phyloP scores from a whole-genome alignment of 2,888 invertebrate species.

The Dermolepida albohirtum region DNA sequence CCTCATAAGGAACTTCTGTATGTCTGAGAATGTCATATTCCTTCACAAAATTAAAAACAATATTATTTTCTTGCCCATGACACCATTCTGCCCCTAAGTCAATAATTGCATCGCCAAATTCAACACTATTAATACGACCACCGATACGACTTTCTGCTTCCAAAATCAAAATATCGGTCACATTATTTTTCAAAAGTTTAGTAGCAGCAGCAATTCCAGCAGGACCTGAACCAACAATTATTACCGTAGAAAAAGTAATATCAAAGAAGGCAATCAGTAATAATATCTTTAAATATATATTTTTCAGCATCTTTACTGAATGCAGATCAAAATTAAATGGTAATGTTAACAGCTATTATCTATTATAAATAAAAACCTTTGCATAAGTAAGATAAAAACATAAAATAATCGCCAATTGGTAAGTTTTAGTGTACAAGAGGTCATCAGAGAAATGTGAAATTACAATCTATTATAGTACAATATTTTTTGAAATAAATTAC shows the following conservation, averaged over 20 bases:
- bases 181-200: constrained; percentile 64
- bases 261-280: not conserved
- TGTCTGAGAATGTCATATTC: constrained; percentile 53
- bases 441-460: constrained; percentile 2
- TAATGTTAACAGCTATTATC: not conserved
- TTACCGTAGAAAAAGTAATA: constrained; percentile 21
- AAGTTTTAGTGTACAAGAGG: constrained; percentile 20
- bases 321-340: not conserved
- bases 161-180: constrained; percentile 66
- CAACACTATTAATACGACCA: constrained; percentile 55
- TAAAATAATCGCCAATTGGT: not conserved
- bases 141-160: constrained; percentile 63
- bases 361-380: constrained; percentile 1
- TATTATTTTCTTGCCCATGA: constrained; percentile 61
- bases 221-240: constrained; percentile 72
- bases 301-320: constrained; percentile 5
- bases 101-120: constrained; percentile 51
- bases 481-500: not conserved
- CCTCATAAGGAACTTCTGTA: constrained; percentile 17
- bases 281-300: not conserved
- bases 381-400: constrained; percentile 7
- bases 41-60: constrained; percentile 60
- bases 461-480: not conserved
- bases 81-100: constrained; percentile 64
- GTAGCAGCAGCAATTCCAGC: constrained; percentile 70